phyloP scores from a whole-genome alignment of 2,113 vertebrate species.

The Naja naja region DNA sequence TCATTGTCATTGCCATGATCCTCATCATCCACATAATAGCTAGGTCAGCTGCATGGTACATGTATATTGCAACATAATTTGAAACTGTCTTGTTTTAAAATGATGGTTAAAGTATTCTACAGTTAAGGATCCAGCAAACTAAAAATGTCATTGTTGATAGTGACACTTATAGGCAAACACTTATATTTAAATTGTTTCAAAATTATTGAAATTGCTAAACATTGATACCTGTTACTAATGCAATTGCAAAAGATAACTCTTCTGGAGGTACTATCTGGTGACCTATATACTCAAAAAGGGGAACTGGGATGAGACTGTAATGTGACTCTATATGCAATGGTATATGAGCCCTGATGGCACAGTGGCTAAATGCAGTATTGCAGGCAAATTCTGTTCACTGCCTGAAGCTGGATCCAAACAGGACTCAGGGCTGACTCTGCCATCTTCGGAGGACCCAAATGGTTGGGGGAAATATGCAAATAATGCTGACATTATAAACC shows the following conservation, averaged over 20 bases:
- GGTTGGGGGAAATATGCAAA: neutral
- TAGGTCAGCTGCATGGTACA: neutral
- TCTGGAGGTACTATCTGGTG: neutral
- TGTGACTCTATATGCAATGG: neutral
- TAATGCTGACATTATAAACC: neutral
- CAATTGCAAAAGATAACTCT: neutral
- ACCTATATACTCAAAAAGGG: neutral
- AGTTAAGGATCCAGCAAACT: neutral
- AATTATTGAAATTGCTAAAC: neutral
- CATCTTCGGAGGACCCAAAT: neutral
- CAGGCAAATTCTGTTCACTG: no score
- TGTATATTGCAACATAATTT: neutral
- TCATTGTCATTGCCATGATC: neutral
- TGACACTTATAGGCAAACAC: neutral
- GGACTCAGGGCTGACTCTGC: neutral
- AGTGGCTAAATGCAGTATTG: neutral
- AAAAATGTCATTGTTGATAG: neutral
- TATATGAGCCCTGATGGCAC: neutral
- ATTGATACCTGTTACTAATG: neutral
- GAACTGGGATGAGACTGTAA: neutral
- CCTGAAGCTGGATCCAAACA: neutral
- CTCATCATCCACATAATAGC: neutral
- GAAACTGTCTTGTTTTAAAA: neutral
- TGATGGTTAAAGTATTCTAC: neutral
- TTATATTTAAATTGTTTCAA: neutral